Evolutionary conservation across 1,140 invertebrate species (phyloP).

Genomic region (Drosophila hydei): DNA sequence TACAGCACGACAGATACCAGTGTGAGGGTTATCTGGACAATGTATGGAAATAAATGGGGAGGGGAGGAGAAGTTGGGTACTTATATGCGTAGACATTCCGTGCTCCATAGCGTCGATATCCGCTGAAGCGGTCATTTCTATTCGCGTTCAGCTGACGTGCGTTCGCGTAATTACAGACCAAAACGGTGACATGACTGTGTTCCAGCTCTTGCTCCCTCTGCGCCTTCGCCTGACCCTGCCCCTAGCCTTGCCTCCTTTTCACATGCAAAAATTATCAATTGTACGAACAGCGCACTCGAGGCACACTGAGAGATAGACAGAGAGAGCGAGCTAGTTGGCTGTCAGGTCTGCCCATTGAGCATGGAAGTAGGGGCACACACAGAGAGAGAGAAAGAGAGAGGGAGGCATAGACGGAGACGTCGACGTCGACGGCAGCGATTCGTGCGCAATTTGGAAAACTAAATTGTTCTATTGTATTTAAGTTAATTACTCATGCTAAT

Average conservation of each 20-base stretch:
- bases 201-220: not conserved
- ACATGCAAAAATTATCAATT: slow-evolving; percentile 75
- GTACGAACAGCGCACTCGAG: slow-evolving; percentile 17
- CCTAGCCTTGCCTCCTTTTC: slow-evolving; percentile 1
- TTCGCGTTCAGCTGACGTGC: slow-evolving; percentile 61
- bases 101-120: slow-evolving; percentile 56
- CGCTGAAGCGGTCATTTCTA: slow-evolving; percentile 56
- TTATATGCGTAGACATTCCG: not conserved
- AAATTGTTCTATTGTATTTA: slow-evolving; percentile 83
- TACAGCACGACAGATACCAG: slow-evolving; percentile 5
- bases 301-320: not conserved
- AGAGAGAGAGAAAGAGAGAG: slow-evolving; percentile 12
- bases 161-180: slow-evolving; percentile 70
- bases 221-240: not conserved
- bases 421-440: slow-evolving; percentile 3
- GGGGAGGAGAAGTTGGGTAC: not conserved
- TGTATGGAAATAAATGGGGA: not conserved
- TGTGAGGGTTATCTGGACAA: not conserved
- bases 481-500: slow-evolving; percentile 82
- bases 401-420: slow-evolving; percentile 17
- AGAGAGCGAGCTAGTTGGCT: not conserved
- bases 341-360: no score
- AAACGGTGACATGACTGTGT: slow-evolving; percentile 54
- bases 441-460: slow-evolving; percentile 75
- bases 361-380: slow-evolving; percentile 2